Base-by-base conservation (phyloP, 1,140 invertebrate species). In the Drosophila mojavensis region DNA sequence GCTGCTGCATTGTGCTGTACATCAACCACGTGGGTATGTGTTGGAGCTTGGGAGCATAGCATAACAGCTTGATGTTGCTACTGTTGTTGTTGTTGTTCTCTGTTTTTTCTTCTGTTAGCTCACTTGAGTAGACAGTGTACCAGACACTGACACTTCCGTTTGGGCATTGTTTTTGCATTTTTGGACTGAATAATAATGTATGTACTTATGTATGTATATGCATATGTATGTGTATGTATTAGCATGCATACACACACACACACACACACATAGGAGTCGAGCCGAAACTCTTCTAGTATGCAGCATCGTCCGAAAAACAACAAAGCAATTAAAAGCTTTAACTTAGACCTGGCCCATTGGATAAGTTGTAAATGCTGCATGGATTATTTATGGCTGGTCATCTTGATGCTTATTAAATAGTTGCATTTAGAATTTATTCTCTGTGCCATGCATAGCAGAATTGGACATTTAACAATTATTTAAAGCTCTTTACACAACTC, bases 331-430 rank as follows among this genome's bases (percentile, higher is more conserved):
- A 86, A 79, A 86, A 76, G 71, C 68, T 82, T 82, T 76, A 82
- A 86, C 75, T 79, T 79, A 66, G 43, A 11, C 58, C 58, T 24
- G 26, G 15, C 15, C 41, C 71, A 76, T 39, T 71, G 39, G 36
- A 50, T 53, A 55, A 55, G 41, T 62, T 69, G 66, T 61, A 58
- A 61, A 64, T 61, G 67, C 69, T 69, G 62, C 64, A 65, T 71
- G 83, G 64, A 69, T 75, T 86, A 88, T 85, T 85, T 85, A 85
- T 85, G 67, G 71, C 77, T 54, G 64, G 50, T 41, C 50, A 60
- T 69, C 69, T 81, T 85, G 79, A 88, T 82, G 83, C 82, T 88
- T 85, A 88, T 85, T 85, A 85, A 85, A 85, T 86, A 85, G 81
- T 85, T 85, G 81, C 82, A 72, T 81, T 78, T 36, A 36, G 67